Percentiles rank a stretch among this genome's conserved stretches.
These are phyloP conservation scores for Oopsacas minuta DNA, from an alignment of 37 sponge, comb jelly and placozoan species.

Conservation along the genomic window DNA sequence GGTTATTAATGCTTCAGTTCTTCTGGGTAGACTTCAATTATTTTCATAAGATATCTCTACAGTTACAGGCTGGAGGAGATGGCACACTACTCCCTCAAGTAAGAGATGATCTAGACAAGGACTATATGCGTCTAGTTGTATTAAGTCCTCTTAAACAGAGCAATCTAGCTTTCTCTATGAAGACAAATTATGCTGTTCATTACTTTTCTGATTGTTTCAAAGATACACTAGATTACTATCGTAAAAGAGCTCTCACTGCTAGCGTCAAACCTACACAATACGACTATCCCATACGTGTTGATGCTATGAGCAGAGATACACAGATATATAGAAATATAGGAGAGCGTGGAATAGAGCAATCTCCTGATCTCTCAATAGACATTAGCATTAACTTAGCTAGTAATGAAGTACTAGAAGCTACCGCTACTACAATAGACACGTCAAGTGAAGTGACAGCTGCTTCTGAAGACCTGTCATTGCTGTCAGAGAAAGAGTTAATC, in stretches of 20 bases:
- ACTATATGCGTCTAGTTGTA: not conserved
- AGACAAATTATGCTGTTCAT: not conserved
- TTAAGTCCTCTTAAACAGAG: not conserved
- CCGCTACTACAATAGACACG: not conserved
- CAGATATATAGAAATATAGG: not conserved
- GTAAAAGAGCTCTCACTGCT: not conserved
- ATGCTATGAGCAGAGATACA: not conserved
- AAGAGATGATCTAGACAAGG: not conserved
- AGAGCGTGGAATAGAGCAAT: not conserved
- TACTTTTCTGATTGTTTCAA: not conserved
- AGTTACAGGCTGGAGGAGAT: not conserved
- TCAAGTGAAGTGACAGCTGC: not conserved
- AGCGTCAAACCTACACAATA: not conserved
- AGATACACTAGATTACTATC: not conserved
- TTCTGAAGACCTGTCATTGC: not conserved
- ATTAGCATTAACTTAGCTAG: not conserved
- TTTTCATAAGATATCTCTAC: not conserved
- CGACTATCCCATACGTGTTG: not conserved
- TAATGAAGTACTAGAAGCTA: not conserved
- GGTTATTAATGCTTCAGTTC: constrained; percentile 1
- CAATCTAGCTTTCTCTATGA: constrained; percentile 6
- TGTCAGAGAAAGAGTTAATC: not conserved
- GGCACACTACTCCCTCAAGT: not conserved
- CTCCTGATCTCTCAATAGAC: not conserved
- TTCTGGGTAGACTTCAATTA: not conserved